A percentile compares a stretch with the other conserved stretches of the same genome.
Evolutionary conservation across 2,888 invertebrate genomes (phyloP).

Genomic region (Sesia bembeciformis): DNA sequence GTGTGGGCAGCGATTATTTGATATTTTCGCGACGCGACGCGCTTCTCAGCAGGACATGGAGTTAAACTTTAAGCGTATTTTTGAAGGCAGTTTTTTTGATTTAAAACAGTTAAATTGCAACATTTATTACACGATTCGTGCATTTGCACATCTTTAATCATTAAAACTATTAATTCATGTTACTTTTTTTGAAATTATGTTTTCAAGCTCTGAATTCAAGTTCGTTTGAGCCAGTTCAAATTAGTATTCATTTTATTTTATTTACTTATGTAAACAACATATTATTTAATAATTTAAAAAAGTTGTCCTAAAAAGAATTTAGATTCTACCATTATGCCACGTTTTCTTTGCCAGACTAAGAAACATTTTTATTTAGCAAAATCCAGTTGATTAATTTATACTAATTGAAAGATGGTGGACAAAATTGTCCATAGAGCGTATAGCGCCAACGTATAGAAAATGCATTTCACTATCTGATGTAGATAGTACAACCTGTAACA

Average conservation of each 20-base stretch:
- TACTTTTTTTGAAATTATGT: too few relatives aligned
- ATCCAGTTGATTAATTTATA: background rate
- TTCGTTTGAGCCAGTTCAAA: background rate
- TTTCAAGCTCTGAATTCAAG: too few relatives aligned
- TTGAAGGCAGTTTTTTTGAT: too few relatives aligned
- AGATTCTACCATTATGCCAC: background rate
- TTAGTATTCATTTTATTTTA: background rate
- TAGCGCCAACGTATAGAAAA: conserved; percentile 40
- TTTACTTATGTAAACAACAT: background rate
- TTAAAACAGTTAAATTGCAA: too few relatives aligned
- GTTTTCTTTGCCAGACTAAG: background rate
- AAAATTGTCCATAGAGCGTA: conserved; percentile 57
- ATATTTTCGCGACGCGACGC: too few relatives aligned
- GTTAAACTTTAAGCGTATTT: too few relatives aligned
- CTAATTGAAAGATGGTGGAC: conserved; percentile 19
- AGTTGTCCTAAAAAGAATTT: background rate
- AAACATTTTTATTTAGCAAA: too few relatives aligned
- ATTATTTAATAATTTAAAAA: background rate
- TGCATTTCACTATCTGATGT: conserved; percentile 54
- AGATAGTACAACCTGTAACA: conserved; percentile 70
- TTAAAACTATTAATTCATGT: too few relatives aligned
- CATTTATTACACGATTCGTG: too few relatives aligned
- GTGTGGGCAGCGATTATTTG: too few relatives aligned
- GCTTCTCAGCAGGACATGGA: too few relatives aligned
- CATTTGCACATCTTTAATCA: too few relatives aligned